Base-by-base conservation (phyloP, 2,113 vertebrate species). In the Athene noctua region DNA sequence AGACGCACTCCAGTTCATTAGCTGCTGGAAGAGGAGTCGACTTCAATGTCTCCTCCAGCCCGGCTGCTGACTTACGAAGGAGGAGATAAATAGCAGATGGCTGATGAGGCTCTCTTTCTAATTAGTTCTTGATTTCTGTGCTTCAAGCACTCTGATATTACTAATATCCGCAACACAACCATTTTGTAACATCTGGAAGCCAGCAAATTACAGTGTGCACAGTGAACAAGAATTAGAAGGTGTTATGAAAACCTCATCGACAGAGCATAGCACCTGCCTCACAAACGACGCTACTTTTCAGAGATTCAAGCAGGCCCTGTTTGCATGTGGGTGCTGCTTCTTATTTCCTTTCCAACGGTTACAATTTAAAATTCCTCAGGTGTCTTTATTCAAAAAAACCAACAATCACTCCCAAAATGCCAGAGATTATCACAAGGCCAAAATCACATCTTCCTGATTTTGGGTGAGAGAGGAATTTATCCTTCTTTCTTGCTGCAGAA, bases 1-100 rank as follows among this genome's bases (percentile, higher is more conserved):
- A 96, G 87, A 95, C 83, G 93, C 79, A 80, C 89, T 94, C 90
- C 88, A 91, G 94, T 94, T 96, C 94, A 72, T 96, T 88, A 96
- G 90, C 92, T 92, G 63, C 88, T 77, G 80, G 67, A 72, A 92
- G 89, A 94, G 78, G 66, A 94, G 77, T 38, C 4, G 54, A 40
- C 44, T 80, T 32, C 52, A 55, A 71, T 30, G 54, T 34, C 86
- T 96, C 75, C 92, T 95, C 80, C 67, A 70, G 21, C 58, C 30
- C 6, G 22, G 42, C 9, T 63, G 65, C 62, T 65, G 91, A 59
- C 81, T 90, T 62, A 7, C 36, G 78, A 81, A 82, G 72, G 61
- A 94, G 74, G 74, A 96, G 71, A 93, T n/a, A 74, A 83, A 86
- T 23, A 80, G 91, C 91, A 96, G 85, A 77, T 78, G 87, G 79